These are phyloP conservation scores for Misgurnus anguillicaudatus DNA, from an alignment of 2,113 vertebrate genomes.

Conservation along the genomic window DNA sequence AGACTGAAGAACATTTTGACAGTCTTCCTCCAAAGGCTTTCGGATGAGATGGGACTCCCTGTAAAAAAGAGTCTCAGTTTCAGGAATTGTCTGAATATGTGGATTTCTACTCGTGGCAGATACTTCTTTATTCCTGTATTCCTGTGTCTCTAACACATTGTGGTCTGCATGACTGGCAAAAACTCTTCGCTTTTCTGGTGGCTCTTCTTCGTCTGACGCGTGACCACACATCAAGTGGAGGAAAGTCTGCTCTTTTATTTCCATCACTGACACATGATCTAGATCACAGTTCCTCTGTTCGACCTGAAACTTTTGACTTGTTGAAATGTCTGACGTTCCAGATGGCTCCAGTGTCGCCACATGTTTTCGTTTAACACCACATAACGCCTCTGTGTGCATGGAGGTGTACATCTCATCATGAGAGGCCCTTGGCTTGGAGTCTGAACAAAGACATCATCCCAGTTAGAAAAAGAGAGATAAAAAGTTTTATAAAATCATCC, in stretches of 20 bases:
- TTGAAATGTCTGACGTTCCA: not conserved
- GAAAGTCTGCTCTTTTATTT: slow-evolving; percentile 32
- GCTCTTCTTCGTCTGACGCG: slow-evolving; percentile 56
- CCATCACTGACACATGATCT: not conserved
- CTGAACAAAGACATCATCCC: not conserved
- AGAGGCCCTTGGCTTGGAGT: not conserved
- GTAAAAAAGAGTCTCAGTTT: slow-evolving; percentile 17
- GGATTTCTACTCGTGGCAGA: not conserved
- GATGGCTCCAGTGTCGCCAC: slow-evolving; percentile 12
- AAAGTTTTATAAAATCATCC: not conserved
- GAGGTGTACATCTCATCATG: slow-evolving; percentile 11
- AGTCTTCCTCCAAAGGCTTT: not conserved
- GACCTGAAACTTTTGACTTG: not conserved
- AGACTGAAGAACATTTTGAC: not conserved
- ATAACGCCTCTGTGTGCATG: not conserved
- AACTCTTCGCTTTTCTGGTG: slow-evolving; percentile 55
- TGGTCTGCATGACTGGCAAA: not conserved
- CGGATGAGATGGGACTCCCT: not conserved
- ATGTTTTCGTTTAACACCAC: slow-evolving; percentile 57
- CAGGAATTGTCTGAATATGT: slow-evolving; percentile 2
- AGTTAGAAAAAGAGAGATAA: not conserved
- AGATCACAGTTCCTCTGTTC: not conserved
- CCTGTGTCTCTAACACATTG: slow-evolving; percentile 48
- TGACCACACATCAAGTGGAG: slow-evolving; percentile 42
- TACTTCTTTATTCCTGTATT: not conserved